Percentiles rank a stretch among this genome's conserved stretches.
These are phyloP conservation scores for Pocillopora damicornis DNA, from an alignment of 64 coral and sea anemone species.

Conservation along the genomic window DNA sequence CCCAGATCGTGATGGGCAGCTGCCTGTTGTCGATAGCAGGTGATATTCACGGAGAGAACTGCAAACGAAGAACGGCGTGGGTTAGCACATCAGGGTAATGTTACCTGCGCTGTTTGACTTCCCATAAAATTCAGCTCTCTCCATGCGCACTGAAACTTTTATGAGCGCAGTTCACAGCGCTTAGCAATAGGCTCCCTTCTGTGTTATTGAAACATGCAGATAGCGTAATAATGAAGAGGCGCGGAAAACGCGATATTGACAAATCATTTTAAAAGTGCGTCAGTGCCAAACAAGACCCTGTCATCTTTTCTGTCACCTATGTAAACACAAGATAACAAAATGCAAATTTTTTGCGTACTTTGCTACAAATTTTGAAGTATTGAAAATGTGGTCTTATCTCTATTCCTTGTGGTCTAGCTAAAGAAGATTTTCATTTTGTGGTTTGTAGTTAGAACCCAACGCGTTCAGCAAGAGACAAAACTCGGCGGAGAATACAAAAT, in stretches of 20 bases:
- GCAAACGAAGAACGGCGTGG: neutral
- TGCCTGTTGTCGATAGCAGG: neutral
- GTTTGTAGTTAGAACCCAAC: neutral
- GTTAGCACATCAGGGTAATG: neutral
- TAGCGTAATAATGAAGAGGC: neutral
- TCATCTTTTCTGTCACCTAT: neutral
- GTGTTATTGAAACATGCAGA: neutral
- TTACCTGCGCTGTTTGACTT: no score
- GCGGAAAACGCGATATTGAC: constrained; percentile 4
- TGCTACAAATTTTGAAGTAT: neutral
- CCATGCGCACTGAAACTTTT: neutral
- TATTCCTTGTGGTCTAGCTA: neutral
- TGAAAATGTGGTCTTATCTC: neutral
- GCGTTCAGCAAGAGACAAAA: neutral
- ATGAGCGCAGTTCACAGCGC: neutral
- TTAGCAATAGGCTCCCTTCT: neutral
- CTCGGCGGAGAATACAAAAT: neutral
- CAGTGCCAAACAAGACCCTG: neutral
- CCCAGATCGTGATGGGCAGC: neutral
- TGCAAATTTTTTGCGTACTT: neutral
- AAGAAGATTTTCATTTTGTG: neutral
- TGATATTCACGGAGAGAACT: neutral
- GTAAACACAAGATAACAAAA: neutral
- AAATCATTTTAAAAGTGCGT: neutral
- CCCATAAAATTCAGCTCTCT: neutral